These are phyloP conservation scores for Drosophila varians DNA, from an alignment of 1,140 invertebrate genomes.

Conservation along the genomic window DNA sequence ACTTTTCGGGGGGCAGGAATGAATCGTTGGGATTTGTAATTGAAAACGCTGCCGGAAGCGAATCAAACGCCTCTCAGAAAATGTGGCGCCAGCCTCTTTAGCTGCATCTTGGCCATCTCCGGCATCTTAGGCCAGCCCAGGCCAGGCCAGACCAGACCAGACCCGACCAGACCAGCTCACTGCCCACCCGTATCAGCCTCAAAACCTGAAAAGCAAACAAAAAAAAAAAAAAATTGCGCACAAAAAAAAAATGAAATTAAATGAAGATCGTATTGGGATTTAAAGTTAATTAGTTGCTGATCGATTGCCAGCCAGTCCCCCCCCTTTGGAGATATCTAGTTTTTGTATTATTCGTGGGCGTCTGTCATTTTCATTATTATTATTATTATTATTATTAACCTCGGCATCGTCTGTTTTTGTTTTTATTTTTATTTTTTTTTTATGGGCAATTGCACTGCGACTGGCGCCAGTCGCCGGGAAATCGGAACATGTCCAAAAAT, in stretches of 20 bases:
- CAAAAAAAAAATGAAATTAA: neutral
- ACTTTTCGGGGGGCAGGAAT: neutral
- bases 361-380: constrained; percentile 20
- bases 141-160: too few species aligned
- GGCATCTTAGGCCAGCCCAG: neutral
- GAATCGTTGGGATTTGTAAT: constrained; percentile 51
- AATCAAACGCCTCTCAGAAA: constrained; percentile 51
- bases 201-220: neutral
- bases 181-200: constrained; percentile 37
- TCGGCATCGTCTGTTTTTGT: constrained; percentile 18
- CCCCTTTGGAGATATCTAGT: neutral
- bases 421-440: neutral
- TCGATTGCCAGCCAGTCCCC: constrained; percentile 42
- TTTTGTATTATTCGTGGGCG: constrained; percentile 14
- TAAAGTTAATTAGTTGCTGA: constrained; percentile 43
- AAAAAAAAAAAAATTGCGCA: neutral
- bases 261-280: constrained; percentile 4
- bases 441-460: constrained; percentile 43
- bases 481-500: neutral
- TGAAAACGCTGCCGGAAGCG: constrained; percentile 62
- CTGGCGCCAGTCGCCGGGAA: constrained; percentile 53
- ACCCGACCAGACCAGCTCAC: too few species aligned
- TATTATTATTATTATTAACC: constrained; percentile 34
- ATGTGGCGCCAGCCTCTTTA: constrained; percentile 35
- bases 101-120: neutral